Percentiles rank a stretch among this genome's conserved stretches.
Conservation (phyloP, 2,113 vertebrate genomes). For the Apteryx owenii region DNA sequence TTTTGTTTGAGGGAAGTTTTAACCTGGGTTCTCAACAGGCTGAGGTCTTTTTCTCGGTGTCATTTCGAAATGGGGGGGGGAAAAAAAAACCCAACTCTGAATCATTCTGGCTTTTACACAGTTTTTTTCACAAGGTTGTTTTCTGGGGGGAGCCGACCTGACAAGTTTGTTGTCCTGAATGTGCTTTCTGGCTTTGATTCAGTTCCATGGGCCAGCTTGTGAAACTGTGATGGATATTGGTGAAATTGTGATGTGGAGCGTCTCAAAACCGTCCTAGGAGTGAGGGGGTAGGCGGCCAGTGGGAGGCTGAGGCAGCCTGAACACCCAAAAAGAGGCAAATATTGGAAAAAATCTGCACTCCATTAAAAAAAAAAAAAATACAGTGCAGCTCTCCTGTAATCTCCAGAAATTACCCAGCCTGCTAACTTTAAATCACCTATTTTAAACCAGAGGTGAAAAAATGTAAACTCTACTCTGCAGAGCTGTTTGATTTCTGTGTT, state of each 20-base stretch:
- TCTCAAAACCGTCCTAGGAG: background rate
- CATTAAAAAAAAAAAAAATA: background rate
- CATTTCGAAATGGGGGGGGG: rapidly evolving
- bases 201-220: background rate
- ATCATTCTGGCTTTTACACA: background rate
- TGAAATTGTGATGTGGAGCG: background rate
- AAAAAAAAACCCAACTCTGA: too few species aligned
- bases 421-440: background rate
- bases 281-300: rapidly evolving
- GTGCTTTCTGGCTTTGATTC: background rate
- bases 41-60: background rate
- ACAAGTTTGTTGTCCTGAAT: background rate
- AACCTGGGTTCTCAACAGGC: rapidly evolving
- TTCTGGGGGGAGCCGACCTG: background rate
- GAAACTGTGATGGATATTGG: background rate
- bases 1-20: background rate
- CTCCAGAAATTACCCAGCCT: background rate
- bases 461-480: background rate
- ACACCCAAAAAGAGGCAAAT: background rate
- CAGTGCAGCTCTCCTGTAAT: background rate
- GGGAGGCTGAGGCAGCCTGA: background rate
- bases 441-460: background rate
- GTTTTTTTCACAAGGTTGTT: background rate
- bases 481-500: background rate
- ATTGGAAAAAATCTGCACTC: background rate